phyloP scores from a whole-genome alignment of 2,888 invertebrate genomes.

The Hanleya hanleyi region DNA sequence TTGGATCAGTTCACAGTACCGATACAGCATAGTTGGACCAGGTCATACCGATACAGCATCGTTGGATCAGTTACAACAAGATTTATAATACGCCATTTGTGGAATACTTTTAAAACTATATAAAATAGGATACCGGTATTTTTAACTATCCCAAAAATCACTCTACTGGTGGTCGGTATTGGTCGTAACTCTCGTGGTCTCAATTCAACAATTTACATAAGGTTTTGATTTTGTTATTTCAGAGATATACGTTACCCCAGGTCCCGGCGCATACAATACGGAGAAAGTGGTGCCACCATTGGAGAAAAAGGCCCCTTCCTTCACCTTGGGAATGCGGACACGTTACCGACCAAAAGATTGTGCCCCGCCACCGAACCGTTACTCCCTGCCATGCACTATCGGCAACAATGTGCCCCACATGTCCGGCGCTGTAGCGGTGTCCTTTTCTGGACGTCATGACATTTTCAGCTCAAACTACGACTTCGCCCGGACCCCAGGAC shows the following conservation, averaged over 20 bases:
- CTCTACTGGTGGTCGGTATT: no score
- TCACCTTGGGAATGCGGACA: slow-evolving; percentile 29
- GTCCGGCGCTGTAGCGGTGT: slow-evolving; percentile 15
- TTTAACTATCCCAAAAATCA: no score
- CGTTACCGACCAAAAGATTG: slow-evolving; percentile 17
- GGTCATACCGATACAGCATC: no score
- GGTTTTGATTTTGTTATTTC: background rate
- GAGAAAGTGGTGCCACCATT: slow-evolving; percentile 35
- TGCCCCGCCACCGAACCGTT: slow-evolving; percentile 31
- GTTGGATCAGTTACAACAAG: no score
- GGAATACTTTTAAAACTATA: no score
- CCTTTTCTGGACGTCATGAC: slow-evolving; percentile 18
- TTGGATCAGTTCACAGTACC: no score
- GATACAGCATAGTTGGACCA: no score
- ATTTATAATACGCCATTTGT: no score
- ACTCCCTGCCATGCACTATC: slow-evolving; percentile 25
- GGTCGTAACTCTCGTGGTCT: no score
- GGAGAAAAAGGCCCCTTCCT: slow-evolving; percentile 30
- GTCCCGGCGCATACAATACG: slow-evolving; percentile 30
- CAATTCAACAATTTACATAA: no score
- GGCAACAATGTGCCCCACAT: slow-evolving; percentile 18
- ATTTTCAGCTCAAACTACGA: slow-evolving; percentile 29
- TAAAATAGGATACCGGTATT: no score
- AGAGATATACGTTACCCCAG: slow-evolving; percentile 23
- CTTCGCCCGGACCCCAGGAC: slow-evolving; percentile 76